A percentile compares a stretch with the other conserved stretches of the same genome.
phyloP scores from a whole-genome alignment of 1,140 invertebrate species.

The Listronotus bonariensis region DNA sequence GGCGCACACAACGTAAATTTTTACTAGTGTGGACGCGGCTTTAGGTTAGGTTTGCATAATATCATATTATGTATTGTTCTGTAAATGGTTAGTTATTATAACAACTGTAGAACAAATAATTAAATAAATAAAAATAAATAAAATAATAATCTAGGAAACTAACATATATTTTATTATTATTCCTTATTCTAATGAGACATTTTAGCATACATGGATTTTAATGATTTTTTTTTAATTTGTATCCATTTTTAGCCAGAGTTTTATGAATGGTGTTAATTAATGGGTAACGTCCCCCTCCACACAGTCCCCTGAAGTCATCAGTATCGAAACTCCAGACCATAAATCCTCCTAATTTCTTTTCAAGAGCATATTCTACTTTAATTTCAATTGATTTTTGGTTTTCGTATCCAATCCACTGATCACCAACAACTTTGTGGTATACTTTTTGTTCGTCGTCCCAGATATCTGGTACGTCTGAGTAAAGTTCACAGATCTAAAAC shows the following conservation, averaged over 20 bases:
- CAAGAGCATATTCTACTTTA: conserved; percentile 58
- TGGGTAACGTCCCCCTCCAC: conserved; percentile 61
- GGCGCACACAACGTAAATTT: no score
- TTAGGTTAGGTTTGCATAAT: no score
- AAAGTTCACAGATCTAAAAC: conserved; percentile 55
- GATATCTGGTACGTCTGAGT: conserved; percentile 55
- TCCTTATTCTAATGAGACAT: no score
- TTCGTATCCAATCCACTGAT: conserved; percentile 55
- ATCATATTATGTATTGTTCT: no score
- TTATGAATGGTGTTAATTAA: conserved; percentile 57
- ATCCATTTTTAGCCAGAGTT: conserved; percentile 8
- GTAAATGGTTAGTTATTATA: no score
- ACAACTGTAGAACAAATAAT: no score
- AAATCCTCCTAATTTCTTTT: conserved; percentile 62
- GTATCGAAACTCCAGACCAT: conserved; percentile 79
- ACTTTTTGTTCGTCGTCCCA: conserved; percentile 45
- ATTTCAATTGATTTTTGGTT: conserved; percentile 44
- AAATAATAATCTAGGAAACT: no score
- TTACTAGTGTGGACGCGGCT: no score
- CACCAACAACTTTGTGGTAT: conserved; percentile 44
- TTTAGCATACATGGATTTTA: no score
- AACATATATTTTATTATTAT: no score
- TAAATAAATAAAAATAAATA: no score
- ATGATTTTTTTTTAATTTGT: conserved; percentile 10
- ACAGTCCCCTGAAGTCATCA: conserved; percentile 70